Percentiles rank a stretch among this genome's conserved stretches.
Evolutionary conservation across 2,113 vertebrate genomes (phyloP).

Genomic region (Chaetops frenatus): DNA sequence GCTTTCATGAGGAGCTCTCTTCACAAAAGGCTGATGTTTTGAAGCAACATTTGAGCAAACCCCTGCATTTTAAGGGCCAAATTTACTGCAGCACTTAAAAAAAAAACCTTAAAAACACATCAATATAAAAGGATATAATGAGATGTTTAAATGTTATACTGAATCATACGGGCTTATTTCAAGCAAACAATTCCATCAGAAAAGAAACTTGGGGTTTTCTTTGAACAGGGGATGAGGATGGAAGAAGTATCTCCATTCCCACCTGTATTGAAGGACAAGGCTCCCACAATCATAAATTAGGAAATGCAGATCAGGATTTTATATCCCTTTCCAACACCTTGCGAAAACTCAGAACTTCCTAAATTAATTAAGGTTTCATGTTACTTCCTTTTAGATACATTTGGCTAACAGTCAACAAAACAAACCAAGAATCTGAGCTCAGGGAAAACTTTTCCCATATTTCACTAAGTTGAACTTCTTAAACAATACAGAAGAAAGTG

Average conservation of each 20-base stretch:
- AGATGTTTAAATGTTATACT: not conserved
- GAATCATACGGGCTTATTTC: not conserved
- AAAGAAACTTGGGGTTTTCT: not conserved
- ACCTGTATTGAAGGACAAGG: not conserved
- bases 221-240: not conserved
- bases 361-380: not conserved
- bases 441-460: not conserved
- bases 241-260: not conserved
- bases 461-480: not conserved
- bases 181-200: not conserved
- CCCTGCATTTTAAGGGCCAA: not conserved
- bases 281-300: not conserved
- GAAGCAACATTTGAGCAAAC: not conserved
- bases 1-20: not conserved
- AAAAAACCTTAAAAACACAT: not conserved
- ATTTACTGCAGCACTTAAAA: not conserved
- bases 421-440: not conserved
- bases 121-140: not conserved
- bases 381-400: not conserved
- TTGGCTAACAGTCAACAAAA: not conserved
- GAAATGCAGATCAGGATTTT: not conserved
- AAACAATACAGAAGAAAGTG: not conserved
- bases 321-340: not conserved
- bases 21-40: not conserved
- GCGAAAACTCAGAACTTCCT: not conserved